Evolutionary conservation across 2,113 vertebrate genomes (phyloP).

Genomic region (Todiramphus chloris): DNA sequence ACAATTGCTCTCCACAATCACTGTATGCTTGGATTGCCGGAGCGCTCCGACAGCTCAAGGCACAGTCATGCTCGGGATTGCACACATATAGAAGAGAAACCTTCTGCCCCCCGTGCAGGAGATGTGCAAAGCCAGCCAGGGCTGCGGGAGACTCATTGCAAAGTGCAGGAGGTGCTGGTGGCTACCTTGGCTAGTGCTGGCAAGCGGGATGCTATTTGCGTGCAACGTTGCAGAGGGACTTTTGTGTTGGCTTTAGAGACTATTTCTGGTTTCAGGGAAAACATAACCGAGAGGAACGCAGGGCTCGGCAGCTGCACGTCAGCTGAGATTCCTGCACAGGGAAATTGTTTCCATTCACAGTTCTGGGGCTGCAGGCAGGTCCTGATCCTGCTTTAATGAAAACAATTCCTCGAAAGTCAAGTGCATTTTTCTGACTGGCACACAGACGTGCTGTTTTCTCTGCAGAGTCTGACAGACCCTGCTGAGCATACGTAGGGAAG

Average conservation of each 20-base stretch:
- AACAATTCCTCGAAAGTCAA: constrained; percentile 21
- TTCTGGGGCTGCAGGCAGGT: not conserved
- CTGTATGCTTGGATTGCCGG: not conserved
- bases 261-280: constrained; percentile 24
- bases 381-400: not conserved
- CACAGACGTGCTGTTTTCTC: not conserved
- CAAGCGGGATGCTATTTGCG: accelerated
- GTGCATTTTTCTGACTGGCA: not conserved
- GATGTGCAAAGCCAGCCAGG: not conserved
- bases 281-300: not conserved
- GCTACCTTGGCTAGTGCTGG: not conserved
- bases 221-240: accelerated
- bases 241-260: not conserved
- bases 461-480: not conserved
- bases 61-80: not conserved
- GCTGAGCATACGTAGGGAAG: not conserved
- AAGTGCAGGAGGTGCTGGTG: not conserved
- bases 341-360: constrained; percentile 38
- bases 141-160: accelerated
- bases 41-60: not conserved
- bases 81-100: not conserved
- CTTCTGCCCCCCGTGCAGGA: not conserved
- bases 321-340: not conserved
- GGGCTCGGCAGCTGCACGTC: not conserved
- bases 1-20: accelerated